Conservation (phyloP, 53 echinoderm and acorn worm genomes). For the Luidia sarsii region DNA sequence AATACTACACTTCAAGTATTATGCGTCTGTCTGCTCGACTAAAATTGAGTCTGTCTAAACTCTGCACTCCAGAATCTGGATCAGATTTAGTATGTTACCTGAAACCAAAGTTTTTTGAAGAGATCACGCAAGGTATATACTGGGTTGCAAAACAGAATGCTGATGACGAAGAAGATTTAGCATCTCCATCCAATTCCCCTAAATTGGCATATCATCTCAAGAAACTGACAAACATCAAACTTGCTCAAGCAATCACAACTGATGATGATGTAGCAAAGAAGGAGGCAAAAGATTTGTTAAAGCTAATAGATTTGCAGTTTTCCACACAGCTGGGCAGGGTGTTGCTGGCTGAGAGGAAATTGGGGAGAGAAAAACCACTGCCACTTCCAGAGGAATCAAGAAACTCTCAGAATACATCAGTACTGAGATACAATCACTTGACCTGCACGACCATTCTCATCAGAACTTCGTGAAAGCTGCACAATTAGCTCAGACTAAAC, state of each 20-base stretch:
- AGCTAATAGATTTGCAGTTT: constrained; percentile 60
- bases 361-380: constrained; percentile 29
- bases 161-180: constrained; percentile 48
- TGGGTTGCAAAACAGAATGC: constrained; percentile 51
- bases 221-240: constrained; percentile 56
- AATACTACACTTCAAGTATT: constrained; percentile 53
- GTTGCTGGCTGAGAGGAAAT: constrained; percentile 39
- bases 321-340: constrained; percentile 64
- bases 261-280: constrained; percentile 23
- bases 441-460: constrained; percentile 47
- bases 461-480: constrained; percentile 53
- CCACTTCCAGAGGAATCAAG: constrained; percentile 60
- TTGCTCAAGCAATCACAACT: constrained; percentile 44
- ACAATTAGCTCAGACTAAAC: constrained; percentile 33
- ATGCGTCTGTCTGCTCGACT: constrained; percentile 60
- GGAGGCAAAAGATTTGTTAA: constrained; percentile 44
- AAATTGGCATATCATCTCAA: constrained; percentile 60
- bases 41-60: constrained; percentile 28
- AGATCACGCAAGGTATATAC: constrained; percentile 29
- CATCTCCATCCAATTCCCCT: constrained; percentile 51
- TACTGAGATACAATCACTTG: constrained; percentile 24
- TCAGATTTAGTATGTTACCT: constrained; percentile 15
- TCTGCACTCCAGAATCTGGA: constrained; percentile 37
- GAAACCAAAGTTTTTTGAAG: constrained; percentile 23
- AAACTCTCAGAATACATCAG: constrained; percentile 48